A percentile compares a stretch with the other conserved stretches of the same genome.
Evolutionary conservation across 2,797 vertebrate genomes (phyloP).

Genomic region (Urosaurus nigricauda): DNA sequence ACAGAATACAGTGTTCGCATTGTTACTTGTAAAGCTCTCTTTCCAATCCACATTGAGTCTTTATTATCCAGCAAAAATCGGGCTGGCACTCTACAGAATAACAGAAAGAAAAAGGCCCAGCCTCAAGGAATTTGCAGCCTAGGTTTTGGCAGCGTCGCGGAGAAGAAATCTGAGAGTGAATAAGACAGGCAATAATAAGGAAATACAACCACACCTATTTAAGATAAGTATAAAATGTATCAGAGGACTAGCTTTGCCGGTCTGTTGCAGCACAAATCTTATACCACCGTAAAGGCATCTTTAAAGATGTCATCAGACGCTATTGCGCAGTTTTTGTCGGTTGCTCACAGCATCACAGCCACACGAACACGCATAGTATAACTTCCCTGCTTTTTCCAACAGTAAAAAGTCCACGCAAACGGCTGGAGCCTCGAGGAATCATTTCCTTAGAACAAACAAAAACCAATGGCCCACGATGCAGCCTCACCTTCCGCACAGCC

Average conservation of each 20-base stretch:
- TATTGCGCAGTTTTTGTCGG: not conserved
- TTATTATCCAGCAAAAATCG: not conserved
- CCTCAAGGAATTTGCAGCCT: not conserved
- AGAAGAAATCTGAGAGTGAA: not conserved
- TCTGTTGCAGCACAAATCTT: not conserved
- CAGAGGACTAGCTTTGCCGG: not conserved
- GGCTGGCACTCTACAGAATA: not conserved
- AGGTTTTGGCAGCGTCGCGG: not conserved
- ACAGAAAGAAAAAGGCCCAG: not conserved
- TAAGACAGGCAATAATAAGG: not conserved
- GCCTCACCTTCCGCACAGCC: constrained; percentile 17
- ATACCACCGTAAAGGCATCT: not conserved
- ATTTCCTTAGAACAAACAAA: not conserved
- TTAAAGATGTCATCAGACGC: not conserved
- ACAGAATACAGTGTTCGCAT: not conserved
- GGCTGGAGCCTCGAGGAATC: not conserved
- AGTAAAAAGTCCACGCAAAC: constrained; percentile 5
- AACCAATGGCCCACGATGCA: too few relatives aligned
- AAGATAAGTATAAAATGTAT: not conserved
- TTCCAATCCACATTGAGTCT: not conserved
- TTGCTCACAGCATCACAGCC: not conserved
- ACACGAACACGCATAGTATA: not conserved
- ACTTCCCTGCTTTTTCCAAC: not conserved
- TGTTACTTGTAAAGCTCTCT: not conserved
- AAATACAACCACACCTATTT: not conserved